A percentile compares a stretch with the other conserved stretches of the same genome.
These are phyloP conservation scores for Microplitis demolitor DNA, from an alignment of 1,140 invertebrate genomes.

Conservation along the genomic window DNA sequence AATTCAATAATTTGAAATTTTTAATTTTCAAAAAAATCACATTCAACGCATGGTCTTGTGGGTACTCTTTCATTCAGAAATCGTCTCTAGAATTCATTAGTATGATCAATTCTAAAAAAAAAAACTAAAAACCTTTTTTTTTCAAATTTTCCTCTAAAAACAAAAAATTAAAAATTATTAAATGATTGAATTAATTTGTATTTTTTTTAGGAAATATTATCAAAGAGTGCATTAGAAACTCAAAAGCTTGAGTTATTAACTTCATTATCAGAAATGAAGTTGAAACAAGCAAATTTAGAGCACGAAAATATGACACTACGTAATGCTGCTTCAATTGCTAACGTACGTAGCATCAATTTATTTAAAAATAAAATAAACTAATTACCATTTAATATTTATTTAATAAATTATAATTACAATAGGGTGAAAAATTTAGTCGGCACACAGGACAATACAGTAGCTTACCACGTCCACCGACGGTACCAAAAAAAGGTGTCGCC, in stretches of 20 bases:
- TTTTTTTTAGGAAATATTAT: slow-evolving; percentile 77
- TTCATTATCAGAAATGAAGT: slow-evolving; percentile 86
- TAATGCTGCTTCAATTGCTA: slow-evolving; percentile 51
- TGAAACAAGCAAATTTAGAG: slow-evolving; percentile 81
- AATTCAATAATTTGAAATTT: no score
- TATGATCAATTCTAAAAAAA: no score
- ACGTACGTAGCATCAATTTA: slow-evolving; percentile 40
- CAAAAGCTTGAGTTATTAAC: slow-evolving; percentile 92
- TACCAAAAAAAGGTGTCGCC: slow-evolving; percentile 65
- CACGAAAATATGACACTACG: slow-evolving; percentile 79
- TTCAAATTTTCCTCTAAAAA: no score
- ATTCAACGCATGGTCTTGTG: no score
- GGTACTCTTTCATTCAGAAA: no score
- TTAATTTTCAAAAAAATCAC: no score
- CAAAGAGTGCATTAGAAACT: slow-evolving; percentile 85
- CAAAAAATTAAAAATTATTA: no score
- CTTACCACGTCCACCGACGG: slow-evolving; percentile 72
- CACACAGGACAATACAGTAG: slow-evolving; percentile 73
- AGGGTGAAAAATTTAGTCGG: slow-evolving; percentile 57
- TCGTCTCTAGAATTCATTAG: no score
- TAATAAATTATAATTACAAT: not conserved
- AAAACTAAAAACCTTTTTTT: no score
- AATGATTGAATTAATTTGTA: no score
- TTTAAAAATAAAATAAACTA: not conserved
- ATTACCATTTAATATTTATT: no score